These are phyloP conservation scores for Lycocerus yunnanus DNA, from an alignment of 2,888 invertebrate genomes.

Conservation along the genomic window DNA sequence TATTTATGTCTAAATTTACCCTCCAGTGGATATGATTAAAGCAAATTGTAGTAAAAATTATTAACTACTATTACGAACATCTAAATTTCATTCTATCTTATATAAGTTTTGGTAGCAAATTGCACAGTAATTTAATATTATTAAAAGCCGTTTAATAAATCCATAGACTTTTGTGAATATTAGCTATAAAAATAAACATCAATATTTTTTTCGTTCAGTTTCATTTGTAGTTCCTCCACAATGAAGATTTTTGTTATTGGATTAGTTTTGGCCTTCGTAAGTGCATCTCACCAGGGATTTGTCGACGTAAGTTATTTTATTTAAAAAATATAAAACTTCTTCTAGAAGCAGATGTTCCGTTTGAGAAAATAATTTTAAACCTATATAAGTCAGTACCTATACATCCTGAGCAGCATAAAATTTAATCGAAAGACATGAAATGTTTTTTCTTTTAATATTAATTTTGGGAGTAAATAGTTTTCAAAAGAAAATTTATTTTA, in stretches of 20 bases:
- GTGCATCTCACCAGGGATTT: background rate
- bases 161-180: background rate
- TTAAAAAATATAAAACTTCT: no score
- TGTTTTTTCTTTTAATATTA: background rate
- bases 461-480: background rate
- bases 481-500: background rate
- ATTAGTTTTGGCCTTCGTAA: background rate
- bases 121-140: background rate
- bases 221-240: background rate
- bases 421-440: background rate
- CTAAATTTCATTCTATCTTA: background rate
- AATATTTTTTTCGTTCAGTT: background rate
- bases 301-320: background rate
- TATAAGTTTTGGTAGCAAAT: background rate
- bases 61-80: background rate
- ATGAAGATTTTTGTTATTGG: background rate
- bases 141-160: background rate
- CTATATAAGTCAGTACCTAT: no score
- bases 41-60: background rate
- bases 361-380: background rate
- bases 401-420: background rate
- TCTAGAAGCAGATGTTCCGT: background rate
- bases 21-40: background rate
- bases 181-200: background rate
- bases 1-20: background rate